A percentile compares a stretch with the other conserved stretches of the same genome.
Conservation (phyloP, 2,797 vertebrate genomes). For the Rhabdomys pumilio region DNA sequence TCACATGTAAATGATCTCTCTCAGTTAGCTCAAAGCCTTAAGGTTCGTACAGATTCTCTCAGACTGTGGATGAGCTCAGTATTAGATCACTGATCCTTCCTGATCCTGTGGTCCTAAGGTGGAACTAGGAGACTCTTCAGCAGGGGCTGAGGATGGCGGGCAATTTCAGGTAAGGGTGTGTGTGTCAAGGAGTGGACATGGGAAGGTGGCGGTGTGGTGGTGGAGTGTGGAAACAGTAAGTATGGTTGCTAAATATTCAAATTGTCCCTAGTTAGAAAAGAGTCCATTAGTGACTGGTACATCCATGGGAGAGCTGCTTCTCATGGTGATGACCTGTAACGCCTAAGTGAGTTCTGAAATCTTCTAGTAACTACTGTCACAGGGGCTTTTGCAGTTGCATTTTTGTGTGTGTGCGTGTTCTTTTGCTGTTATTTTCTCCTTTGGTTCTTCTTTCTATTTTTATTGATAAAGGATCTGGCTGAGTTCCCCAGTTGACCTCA, state of each 20-base stretch:
- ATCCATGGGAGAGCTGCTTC: background rate
- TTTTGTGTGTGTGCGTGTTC: background rate
- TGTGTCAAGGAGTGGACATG: too few relatives aligned
- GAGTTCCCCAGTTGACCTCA: background rate
- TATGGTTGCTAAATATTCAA: background rate
- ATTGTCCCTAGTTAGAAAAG: background rate
- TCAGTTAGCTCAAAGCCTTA: constrained; percentile 37
- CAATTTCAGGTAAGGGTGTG: background rate
- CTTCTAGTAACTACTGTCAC: background rate
- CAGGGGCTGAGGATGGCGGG: background rate
- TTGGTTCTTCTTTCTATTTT: background rate
- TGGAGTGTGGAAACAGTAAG: background rate
- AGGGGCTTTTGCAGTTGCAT: background rate
- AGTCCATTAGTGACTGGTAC: background rate
- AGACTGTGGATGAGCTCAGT: background rate
- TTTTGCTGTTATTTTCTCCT: background rate
- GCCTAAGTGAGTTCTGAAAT: constrained; percentile 42
- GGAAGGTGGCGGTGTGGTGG: background rate
- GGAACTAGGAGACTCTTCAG: background rate
- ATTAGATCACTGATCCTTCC: background rate
- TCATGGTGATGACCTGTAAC: background rate
- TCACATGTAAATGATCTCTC: background rate
- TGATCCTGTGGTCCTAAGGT: background rate
- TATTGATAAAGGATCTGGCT: background rate
- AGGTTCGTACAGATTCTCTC: background rate